Conservation (phyloP, 2,888 invertebrate genomes). For the Drosophila mimica region DNA sequence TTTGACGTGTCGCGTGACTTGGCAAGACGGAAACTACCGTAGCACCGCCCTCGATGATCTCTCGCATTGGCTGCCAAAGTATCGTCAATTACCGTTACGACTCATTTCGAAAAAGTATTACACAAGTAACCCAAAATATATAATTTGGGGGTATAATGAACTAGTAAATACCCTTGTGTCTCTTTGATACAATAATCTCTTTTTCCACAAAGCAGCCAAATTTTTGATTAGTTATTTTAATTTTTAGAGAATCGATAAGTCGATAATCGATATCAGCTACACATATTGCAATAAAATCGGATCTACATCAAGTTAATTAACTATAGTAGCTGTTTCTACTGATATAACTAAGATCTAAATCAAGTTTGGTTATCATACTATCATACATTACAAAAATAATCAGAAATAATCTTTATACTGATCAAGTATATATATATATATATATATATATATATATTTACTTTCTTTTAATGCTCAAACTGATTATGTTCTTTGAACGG, state of each 20-base stretch:
- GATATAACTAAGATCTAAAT: not conserved
- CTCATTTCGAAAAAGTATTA: constrained; percentile 20
- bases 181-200: not conserved
- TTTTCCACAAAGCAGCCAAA: not conserved
- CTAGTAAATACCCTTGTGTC: not conserved
- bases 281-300: not conserved
- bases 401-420: not conserved
- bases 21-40: constrained; percentile 40
- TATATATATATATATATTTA: not conserved
- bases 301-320: not conserved
- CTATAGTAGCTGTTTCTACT: not conserved
- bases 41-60: constrained; percentile 64
- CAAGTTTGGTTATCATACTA: too few relatives aligned
- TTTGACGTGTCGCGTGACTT: constrained; percentile 47
- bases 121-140: not conserved
- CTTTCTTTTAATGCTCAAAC: not conserved
- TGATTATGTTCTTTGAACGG: constrained; percentile 25
- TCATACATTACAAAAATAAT: not conserved
- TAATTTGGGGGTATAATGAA: not conserved
- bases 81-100: constrained; percentile 64
- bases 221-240: not conserved
- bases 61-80: constrained; percentile 55
- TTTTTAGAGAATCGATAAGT: not conserved
- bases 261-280: not conserved
- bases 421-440: not conserved